These are phyloP conservation scores for Pomacea canaliculata DNA, from an alignment of 2,888 invertebrate species.

Conservation along the genomic window DNA sequence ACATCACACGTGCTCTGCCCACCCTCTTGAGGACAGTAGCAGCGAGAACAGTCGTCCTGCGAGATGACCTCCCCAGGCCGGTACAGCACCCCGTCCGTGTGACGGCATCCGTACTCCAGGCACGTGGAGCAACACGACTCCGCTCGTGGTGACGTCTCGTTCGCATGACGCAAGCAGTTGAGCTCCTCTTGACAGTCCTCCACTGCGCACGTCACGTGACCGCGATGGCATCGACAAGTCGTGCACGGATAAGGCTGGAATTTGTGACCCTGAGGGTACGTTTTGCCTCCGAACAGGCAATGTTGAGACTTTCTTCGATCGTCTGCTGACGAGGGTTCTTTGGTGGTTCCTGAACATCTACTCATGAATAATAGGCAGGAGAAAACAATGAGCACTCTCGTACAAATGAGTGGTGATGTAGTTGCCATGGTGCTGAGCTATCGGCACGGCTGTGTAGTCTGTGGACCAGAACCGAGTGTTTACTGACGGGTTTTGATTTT, in stretches of 20 bases:
- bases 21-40: constrained; percentile 32
- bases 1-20: constrained; percentile 33
- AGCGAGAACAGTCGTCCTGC: constrained; percentile 29
- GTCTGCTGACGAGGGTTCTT: not conserved
- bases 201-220: constrained; percentile 26
- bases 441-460: too few relatives aligned
- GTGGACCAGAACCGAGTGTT: too few relatives aligned
- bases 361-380: too few relatives aligned
- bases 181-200: constrained; percentile 30
- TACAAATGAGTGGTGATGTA: too few relatives aligned
- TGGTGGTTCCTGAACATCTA: too few relatives aligned
- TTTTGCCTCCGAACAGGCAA: constrained; percentile 26
- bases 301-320: not conserved
- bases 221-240: constrained; percentile 32
- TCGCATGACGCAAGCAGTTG: constrained; percentile 30
- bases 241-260: constrained; percentile 38
- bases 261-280: constrained; percentile 20
- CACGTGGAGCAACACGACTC: constrained; percentile 31
- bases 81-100: constrained; percentile 31
- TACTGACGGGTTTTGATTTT: too few relatives aligned
- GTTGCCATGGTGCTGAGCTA: too few relatives aligned
- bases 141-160: constrained; percentile 10
- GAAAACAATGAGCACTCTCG: too few relatives aligned
- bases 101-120: constrained; percentile 34
- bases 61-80: constrained; percentile 32